Base-by-base conservation (phyloP, 2,113 vertebrate species). In the Dasypus novemcinctus region DNA sequence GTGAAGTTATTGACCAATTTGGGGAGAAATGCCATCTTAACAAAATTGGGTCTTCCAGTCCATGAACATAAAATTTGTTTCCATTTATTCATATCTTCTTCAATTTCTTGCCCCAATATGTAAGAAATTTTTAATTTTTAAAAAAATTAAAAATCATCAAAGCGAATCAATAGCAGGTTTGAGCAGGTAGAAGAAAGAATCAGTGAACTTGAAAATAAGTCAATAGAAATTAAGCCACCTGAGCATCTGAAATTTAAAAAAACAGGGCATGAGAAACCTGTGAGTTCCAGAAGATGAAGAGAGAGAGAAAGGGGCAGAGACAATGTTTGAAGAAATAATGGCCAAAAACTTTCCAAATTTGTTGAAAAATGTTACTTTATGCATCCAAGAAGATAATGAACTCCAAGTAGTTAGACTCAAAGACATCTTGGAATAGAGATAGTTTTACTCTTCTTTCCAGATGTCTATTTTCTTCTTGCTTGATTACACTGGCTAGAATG, bases 11-110 rank as follows among this genome's bases (percentile, higher is more conserved):
- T 85, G 31, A 63, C 36, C 17, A 69, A 36, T 68, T 75, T 93
- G n/a, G 72, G 29, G 41, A 74, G 41, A 89, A 90, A 46, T 41
- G 9, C 12, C 6, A 71, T 57, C n/a, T 87, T 90, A 93, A 63
- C 41, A 21, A 71, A 29, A 41, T 6, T 75, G 43, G 54, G 21
- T 75, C n/a, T 90, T 74, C 57, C 9, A 31, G 43, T 36, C 59
- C 79, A 17, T 94, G 36, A 91, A 66, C 82, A 57, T 72, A 4
- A 41, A 66, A 59, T 38, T 1, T 72, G 12, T 72, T 38, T 66
- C 20, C 18, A 43, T 80, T 88, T 93, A 89, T 63, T 84, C n/a
- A 36, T 71, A 64, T 78, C 87, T 87, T 76, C 57, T 78, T 82
- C 89, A 68, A 74, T 68, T 93, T 81, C 52, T 63, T 81, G n/a